phyloP scores from a whole-genome alignment of 2,888 invertebrate genomes.

The Thymelicus lineola region DNA sequence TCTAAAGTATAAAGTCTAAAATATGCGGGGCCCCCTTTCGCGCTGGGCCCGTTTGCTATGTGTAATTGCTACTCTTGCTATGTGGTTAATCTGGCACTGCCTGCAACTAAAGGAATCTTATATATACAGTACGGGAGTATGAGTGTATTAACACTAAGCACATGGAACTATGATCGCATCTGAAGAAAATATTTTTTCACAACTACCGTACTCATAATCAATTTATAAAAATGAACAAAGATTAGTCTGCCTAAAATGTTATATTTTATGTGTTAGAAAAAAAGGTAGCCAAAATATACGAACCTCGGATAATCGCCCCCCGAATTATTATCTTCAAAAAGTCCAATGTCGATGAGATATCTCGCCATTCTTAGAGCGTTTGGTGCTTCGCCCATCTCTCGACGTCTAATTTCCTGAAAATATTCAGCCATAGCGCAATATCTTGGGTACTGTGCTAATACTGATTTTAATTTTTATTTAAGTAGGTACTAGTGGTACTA shows the following conservation, averaged over 20 bases:
- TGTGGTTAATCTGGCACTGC: too few relatives aligned
- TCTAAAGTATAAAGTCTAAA: too few relatives aligned
- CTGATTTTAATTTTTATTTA: too few relatives aligned
- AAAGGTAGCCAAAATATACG: background rate
- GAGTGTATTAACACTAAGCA: too few relatives aligned
- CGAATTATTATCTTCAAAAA: slow-evolving; percentile 15
- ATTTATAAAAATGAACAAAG: background rate
- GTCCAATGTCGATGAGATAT: slow-evolving; percentile 7
- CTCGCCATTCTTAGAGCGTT: background rate
- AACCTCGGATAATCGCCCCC: background rate
- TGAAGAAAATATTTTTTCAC: background rate
- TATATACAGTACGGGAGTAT: too few relatives aligned
- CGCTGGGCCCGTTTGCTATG: too few relatives aligned
- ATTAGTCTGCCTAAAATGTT: background rate
- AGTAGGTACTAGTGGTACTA: too few relatives aligned
- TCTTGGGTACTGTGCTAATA: too few relatives aligned
- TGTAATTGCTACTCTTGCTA: too few relatives aligned
- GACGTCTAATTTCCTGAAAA: slow-evolving; percentile 11
- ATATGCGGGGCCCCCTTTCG: too few relatives aligned
- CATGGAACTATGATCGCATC: too few relatives aligned
- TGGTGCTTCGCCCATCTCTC: slow-evolving; percentile 1
- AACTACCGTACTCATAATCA: background rate
- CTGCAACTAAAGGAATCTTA: too few relatives aligned
- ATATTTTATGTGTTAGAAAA: background rate
- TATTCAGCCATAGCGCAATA: background rate